Evolutionary conservation across 2,888 invertebrate genomes (phyloP).

Genomic region (Pyrrhia umbra): DNA sequence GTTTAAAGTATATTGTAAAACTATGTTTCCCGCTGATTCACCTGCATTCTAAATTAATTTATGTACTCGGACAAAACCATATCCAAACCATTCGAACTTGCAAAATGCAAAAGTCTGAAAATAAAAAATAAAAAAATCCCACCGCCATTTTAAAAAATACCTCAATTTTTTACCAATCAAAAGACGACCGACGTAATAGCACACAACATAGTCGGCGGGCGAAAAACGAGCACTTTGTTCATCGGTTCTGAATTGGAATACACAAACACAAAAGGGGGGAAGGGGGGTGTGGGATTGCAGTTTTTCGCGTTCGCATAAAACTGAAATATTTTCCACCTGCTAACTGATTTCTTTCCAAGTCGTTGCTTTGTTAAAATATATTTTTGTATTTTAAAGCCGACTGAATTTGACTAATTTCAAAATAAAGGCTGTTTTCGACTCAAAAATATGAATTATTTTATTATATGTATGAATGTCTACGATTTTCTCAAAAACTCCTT

Average conservation of each 20-base stretch:
- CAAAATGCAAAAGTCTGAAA: not conserved
- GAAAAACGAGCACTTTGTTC: slow-evolving; percentile 15
- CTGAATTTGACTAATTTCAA: not conserved
- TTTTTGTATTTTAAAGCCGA: not conserved
- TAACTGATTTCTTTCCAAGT: not conserved
- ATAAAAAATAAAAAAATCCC: not conserved
- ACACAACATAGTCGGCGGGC: slow-evolving; percentile 6
- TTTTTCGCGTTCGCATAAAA: not conserved
- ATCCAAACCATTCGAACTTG: too few relatives aligned
- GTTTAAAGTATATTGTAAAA: too few relatives aligned
- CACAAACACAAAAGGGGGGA: slow-evolving; percentile 2
- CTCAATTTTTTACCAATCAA: slow-evolving; percentile 36
- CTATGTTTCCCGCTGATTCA: too few relatives aligned
- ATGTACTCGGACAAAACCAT: too few relatives aligned
- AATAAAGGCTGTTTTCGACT: too few relatives aligned
- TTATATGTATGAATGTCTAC: too few relatives aligned
- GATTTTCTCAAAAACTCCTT: too few relatives aligned
- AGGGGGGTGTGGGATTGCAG: slow-evolving; percentile 9
- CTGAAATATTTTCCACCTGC: slow-evolving; percentile 11
- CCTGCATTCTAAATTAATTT: too few relatives aligned
- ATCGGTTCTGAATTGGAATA: slow-evolving; percentile 34
- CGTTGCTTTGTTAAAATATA: not conserved
- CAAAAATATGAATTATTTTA: too few relatives aligned
- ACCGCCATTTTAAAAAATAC: slow-evolving; percentile 13
- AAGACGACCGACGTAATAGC: slow-evolving; percentile 10